These are phyloP conservation scores for Coelinius sp. DNA, from an alignment of 2,888 invertebrate species.

Conservation along the genomic window DNA sequence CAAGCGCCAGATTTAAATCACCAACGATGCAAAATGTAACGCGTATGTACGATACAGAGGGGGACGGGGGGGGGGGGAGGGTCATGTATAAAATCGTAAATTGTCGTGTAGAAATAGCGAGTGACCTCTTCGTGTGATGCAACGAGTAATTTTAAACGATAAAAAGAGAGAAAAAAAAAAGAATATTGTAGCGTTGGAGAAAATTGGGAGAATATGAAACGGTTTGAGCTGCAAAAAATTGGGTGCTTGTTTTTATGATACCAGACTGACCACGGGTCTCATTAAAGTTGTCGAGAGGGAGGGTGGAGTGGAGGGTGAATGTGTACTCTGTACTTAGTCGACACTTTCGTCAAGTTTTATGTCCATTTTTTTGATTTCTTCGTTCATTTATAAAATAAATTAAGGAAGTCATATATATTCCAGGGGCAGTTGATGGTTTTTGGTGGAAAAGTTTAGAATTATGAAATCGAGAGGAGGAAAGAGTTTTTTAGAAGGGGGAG, in stretches of 20 bases:
- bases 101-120: slow-evolving; percentile 5
- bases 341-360: slow-evolving; percentile 10
- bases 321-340: slow-evolving; percentile 10
- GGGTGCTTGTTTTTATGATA: slow-evolving; percentile 34
- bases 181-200: background rate
- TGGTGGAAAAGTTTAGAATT: too few relatives aligned
- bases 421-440: background rate
- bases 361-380: background rate
- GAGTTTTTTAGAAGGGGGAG: too few relatives aligned
- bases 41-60: background rate
- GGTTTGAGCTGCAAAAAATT: slow-evolving; percentile 10
- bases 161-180: background rate
- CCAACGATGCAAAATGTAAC: slow-evolving; percentile 17
- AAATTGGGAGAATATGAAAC: background rate
- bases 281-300: slow-evolving; percentile 35
- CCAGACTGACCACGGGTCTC: slow-evolving; percentile 16
- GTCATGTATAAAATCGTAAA: slow-evolving; percentile 16
- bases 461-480: too few relatives aligned
- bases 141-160: slow-evolving; percentile 12
- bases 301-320: too few relatives aligned
- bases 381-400: background rate
- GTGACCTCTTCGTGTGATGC: slow-evolving; percentile 9
- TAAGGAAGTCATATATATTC: too few relatives aligned
- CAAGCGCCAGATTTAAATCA: slow-evolving; percentile 15
- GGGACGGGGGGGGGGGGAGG: background rate